Percentiles rank a stretch among this genome's conserved stretches.
These are phyloP conservation scores for Orycteropus afer DNA, from an alignment of 2,113 vertebrate genomes.

Conservation along the genomic window DNA sequence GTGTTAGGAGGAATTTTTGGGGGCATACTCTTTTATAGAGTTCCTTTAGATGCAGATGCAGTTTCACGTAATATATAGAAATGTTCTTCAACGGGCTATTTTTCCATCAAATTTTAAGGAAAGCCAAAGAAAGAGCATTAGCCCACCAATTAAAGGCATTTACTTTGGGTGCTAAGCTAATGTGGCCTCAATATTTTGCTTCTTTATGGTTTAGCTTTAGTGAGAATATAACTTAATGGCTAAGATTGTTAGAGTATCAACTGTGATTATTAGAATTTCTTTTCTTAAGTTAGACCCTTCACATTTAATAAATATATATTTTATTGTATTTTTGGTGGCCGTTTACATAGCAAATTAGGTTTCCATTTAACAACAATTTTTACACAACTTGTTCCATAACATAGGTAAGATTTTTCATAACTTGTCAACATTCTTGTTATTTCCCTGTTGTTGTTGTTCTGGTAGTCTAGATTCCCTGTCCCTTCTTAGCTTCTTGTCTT, in stretches of 20 bases:
- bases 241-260: background rate
- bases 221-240: background rate
- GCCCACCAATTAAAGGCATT: background rate
- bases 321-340: too few relatives aligned
- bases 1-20: background rate
- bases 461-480: too few relatives aligned
- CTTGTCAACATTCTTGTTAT: too few relatives aligned
- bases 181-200: background rate
- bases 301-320: too few relatives aligned
- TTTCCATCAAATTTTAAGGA: slow-evolving; percentile 34
- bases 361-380: too few relatives aligned
- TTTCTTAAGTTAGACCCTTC: background rate
- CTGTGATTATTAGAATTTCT: background rate
- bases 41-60: background rate
- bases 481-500: too few relatives aligned
- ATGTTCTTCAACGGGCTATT: slow-evolving; percentile 4
- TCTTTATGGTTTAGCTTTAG: slow-evolving; percentile 4
- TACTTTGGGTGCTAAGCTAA: background rate
- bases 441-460: too few relatives aligned
- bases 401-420: too few relatives aligned
- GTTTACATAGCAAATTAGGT: too few relatives aligned
- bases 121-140: background rate
- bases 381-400: too few relatives aligned
- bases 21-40: background rate
- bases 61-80: slow-evolving; percentile 29